Evolutionary conservation across 2,113 vertebrate species (phyloP).

Genomic region (Delphinus delphis): DNA sequence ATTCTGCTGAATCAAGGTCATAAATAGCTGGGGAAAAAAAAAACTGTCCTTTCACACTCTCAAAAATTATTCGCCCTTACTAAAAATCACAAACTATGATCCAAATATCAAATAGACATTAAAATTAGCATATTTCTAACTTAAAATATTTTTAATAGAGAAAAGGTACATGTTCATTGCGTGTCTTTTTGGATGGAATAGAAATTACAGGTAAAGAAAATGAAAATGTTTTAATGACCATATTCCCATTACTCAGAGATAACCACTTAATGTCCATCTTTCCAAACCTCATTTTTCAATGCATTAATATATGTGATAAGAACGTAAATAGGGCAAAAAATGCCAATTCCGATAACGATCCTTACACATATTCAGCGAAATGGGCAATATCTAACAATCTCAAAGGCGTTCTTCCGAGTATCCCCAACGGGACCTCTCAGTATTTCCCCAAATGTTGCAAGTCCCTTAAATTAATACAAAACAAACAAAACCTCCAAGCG

Average conservation of each 20-base stretch:
- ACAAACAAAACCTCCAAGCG: not conserved
- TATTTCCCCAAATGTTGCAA: not conserved
- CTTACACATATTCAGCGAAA: not conserved
- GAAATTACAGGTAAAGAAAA: conserved; percentile 3
- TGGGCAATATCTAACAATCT: not conserved
- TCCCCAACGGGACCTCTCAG: not conserved
- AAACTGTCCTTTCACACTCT: not conserved
- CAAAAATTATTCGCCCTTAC: conserved; percentile 33
- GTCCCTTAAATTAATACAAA: conserved; percentile 9
- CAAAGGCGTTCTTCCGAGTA: not conserved
- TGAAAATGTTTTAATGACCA: not conserved
- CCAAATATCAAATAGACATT: not conserved
- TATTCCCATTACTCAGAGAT: not conserved
- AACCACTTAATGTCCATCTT: not conserved
- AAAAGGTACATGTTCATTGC: not conserved
- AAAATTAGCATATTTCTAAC: not conserved
- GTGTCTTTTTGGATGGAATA: not conserved
- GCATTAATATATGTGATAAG: not conserved
- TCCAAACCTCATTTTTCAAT: not conserved
- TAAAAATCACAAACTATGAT: conserved; percentile 27
- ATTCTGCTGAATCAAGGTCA: not conserved
- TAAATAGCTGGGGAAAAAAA: not conserved
- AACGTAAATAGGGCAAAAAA: not conserved
- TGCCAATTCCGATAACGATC: not conserved
- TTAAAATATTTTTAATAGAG: not conserved